Evolutionary conservation across 2,888 invertebrate species (phyloP).

Genomic region (Mythimna albipuncta): DNA sequence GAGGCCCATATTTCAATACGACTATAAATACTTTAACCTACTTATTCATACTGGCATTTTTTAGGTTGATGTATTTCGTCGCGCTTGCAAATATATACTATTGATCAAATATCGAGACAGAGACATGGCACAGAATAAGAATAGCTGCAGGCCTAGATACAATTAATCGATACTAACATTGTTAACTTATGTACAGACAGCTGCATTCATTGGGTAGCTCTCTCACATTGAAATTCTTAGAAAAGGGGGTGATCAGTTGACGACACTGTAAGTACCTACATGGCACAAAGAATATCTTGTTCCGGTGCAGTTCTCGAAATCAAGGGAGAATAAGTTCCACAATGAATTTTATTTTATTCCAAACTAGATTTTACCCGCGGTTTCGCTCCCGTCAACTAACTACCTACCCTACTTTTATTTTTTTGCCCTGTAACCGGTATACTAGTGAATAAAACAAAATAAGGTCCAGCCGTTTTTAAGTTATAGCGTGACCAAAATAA

Average conservation of each 20-base stretch:
- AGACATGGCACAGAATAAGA: conserved; percentile 22
- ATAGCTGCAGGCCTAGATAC: conserved; percentile 4
- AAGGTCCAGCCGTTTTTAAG: too few relatives aligned
- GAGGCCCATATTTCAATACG: conserved; percentile 21
- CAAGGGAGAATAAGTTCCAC: not conserved
- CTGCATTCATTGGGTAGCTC: too few relatives aligned
- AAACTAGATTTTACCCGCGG: not conserved
- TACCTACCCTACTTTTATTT: too few relatives aligned
- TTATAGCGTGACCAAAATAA: too few relatives aligned
- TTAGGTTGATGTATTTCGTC: conserved; percentile 14
- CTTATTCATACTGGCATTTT: conserved; percentile 20
- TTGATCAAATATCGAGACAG: conserved; percentile 30
- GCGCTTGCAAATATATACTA: conserved; percentile 20
- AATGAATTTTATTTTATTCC: not conserved
- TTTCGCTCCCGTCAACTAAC: too few relatives aligned
- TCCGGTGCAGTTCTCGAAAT: not conserved
- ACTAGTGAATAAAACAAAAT: too few relatives aligned
- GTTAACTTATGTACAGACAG: not conserved
- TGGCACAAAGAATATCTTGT: not conserved
- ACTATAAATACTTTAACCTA: conserved; percentile 45
- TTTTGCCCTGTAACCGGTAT: too few relatives aligned
- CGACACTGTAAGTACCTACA: not conserved
- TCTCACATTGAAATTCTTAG: too few relatives aligned
- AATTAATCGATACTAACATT: conserved; percentile 2
- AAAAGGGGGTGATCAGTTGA: too few relatives aligned